Base-by-base conservation (phyloP, 2,113 vertebrate genomes). In the Electrona antarctica region DNA sequence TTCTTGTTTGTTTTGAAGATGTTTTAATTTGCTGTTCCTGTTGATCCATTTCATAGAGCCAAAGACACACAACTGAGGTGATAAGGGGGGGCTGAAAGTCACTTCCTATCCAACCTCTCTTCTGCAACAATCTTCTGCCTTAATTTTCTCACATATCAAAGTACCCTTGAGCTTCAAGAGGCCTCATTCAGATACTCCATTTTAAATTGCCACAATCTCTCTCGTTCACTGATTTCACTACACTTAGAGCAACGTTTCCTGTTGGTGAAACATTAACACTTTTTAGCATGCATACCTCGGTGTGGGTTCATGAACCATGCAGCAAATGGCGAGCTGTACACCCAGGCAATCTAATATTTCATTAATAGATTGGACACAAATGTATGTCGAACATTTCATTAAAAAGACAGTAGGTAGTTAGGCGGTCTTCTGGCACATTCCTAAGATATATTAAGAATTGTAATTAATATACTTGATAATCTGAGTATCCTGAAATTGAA, bases 401-500 rank as follows among this genome's bases (percentile, higher is more conserved):
- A 79, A 67, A 64, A 71, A 33, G 79, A 72, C 71, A 84, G 72
- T 77, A 75, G 69, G 81, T 85, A 80, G 80, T 85, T 78, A 76
- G 85, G 80, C 83, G 74, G 81, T 76, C 77, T 84, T 67, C 80
- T 83, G 85, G 82, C 74, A 75, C 62, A 67, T 15, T 85, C 55
- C 58, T 66, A 79, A 85, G 89, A 89, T 87, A 87, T 85, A 90
- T 87, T 89, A 89, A 85, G 87, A 87, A 84, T 81, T 82, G 87
- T 89, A 88, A 89, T 91, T 90, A 89, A 90, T 87, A 87, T 86
- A 87, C 61, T 70, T 86, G 73, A 88, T 87, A 55, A 87, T 89
- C 76, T 14, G 55, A 73, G 28, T 73, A 60, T 73, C 62, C 62
- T 86, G 71, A 88, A 88, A 89, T 85, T 77, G 87, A 85, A 82